A percentile compares a stretch with the other conserved stretches of the same genome.
Conservation (phyloP, 2,113 vertebrate species). For the Menidia beryllina region DNA sequence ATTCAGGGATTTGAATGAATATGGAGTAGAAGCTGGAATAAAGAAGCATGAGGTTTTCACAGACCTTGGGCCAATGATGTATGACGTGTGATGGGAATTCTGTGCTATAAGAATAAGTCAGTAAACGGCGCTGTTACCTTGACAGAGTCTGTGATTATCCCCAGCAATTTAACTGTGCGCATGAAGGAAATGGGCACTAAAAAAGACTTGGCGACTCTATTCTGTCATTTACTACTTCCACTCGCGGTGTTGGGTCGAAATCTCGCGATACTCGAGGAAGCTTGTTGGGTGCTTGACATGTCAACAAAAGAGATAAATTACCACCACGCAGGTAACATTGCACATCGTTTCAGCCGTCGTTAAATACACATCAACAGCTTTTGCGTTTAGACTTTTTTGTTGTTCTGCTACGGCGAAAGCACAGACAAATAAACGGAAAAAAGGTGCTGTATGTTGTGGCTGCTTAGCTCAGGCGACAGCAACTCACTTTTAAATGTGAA, state of each 20-base stretch:
- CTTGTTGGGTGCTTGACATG: conserved; percentile 63
- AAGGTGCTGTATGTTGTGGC: conserved; percentile 27
- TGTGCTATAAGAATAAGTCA: conserved; percentile 22
- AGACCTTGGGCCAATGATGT: conserved; percentile 20
- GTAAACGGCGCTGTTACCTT: conserved; percentile 44
- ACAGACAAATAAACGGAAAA: conserved; percentile 2
- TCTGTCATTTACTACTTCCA: conserved; percentile 25
- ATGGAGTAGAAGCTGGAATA: conserved; percentile 38
- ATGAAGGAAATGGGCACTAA: neutral
- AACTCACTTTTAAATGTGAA: conserved; percentile 29
- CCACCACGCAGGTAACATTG: conserved; percentile 68
- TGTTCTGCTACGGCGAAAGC: neutral
- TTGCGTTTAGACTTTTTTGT: neutral
- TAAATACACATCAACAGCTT: neutral
- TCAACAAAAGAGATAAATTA: conserved; percentile 70
- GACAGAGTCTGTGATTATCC: neutral
- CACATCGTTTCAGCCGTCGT: neutral
- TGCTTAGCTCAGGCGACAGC: conserved; percentile 55
- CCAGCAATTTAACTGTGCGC: neutral
- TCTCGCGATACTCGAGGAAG: conserved; percentile 69
- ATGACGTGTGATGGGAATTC: neutral
- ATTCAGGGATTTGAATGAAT: conserved; percentile 36
- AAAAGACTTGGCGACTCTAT: conserved; percentile 20
- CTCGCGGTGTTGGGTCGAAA: neutral
- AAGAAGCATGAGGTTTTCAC: conserved; percentile 36